Percentiles rank a stretch among this genome's conserved stretches.
Conservation (phyloP, 2,888 invertebrate species). For the Dione vanillae region DNA sequence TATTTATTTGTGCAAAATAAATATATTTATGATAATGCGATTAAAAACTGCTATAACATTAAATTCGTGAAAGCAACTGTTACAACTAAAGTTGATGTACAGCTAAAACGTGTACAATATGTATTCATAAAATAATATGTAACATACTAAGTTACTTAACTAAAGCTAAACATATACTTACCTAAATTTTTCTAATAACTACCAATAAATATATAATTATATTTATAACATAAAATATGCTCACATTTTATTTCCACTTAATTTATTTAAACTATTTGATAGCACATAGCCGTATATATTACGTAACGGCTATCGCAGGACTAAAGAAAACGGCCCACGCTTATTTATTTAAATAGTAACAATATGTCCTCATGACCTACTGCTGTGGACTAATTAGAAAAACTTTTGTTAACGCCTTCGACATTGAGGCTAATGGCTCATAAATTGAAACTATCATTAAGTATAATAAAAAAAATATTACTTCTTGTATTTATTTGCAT, state of each 20-base stretch:
- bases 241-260: neutral
- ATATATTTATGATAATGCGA: no score
- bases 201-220: neutral
- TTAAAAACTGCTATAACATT: no score
- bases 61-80: no score
- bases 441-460: constrained; percentile 1
- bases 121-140: neutral
- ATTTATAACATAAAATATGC: neutral
- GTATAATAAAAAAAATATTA: neutral
- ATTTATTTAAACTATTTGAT: neutral
- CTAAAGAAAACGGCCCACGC: neutral
- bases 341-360: neutral
- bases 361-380: constrained; percentile 17
- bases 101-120: no score
- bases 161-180: no score
- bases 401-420: neutral
- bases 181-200: neutral
- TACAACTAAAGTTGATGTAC: no score
- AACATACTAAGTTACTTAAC: no score
- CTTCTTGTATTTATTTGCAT: neutral
- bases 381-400: neutral
- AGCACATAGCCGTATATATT: neutral
- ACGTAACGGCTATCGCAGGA: neutral
- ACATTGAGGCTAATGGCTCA: constrained; percentile 18
- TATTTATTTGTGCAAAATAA: no score